phyloP scores from a whole-genome alignment of 2,888 invertebrate genomes.

The Latrodectus elegans region DNA sequence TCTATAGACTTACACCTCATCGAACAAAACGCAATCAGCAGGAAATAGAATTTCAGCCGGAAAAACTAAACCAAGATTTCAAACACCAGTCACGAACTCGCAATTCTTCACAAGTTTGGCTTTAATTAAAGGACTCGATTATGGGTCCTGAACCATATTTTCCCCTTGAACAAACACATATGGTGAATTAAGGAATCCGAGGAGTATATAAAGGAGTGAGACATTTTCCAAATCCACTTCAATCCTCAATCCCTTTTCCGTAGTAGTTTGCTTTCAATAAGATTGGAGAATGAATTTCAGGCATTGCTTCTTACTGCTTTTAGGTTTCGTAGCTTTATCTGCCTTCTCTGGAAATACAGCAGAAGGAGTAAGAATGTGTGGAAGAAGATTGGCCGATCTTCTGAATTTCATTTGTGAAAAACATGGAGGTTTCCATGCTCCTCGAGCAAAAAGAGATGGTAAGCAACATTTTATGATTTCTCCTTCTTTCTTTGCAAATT shows the following conservation, averaged over 20 bases:
- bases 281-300: conserved; percentile 12
- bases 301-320: not conserved
- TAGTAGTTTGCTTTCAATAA: not conserved
- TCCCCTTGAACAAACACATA: not conserved
- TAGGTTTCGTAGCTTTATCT: conserved; percentile 9
- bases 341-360: not conserved
- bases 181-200: not conserved
- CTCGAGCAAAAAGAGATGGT: conserved; percentile 44
- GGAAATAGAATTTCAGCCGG: not conserved
- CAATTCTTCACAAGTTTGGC: conserved; percentile 27
- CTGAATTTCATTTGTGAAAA: conserved; percentile 56
- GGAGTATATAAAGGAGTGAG: conserved; percentile 16
- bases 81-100: conserved; percentile 33
- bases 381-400: conserved; percentile 56
- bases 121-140: conserved; percentile 33
- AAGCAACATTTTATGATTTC: not conserved
- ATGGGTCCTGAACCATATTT: not conserved
- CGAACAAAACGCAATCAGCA: conserved; percentile 18
- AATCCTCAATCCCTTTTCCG: not conserved
- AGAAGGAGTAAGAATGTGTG: conserved; percentile 54
- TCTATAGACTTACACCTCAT: conserved; percentile 7
- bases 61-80: not conserved
- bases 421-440: conserved; percentile 61
- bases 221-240: conserved; percentile 3
- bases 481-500: no score